Conservation (phyloP, 2,888 invertebrate genomes). For the Dascillus cervinus region DNA sequence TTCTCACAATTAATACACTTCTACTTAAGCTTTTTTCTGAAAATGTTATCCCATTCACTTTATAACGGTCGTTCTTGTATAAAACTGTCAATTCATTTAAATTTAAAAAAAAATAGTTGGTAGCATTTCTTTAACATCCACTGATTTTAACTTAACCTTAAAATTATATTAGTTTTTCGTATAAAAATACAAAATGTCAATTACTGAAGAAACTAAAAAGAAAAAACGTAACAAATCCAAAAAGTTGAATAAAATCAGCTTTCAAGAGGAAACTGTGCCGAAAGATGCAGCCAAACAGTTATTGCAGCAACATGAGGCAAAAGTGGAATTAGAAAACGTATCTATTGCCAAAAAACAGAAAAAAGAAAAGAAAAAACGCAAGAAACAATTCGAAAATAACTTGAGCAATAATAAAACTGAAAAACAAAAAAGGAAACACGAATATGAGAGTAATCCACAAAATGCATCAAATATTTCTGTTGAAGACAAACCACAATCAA, state of each 20-base stretch:
- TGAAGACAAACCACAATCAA: conserved; percentile 36
- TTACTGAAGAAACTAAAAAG: conserved; percentile 1
- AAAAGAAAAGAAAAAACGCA: not conserved
- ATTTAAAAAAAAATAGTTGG: too few species aligned
- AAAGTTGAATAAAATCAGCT: conserved; percentile 9
- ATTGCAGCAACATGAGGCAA: not conserved
- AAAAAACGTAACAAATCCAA: conserved; percentile 4
- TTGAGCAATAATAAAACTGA: not conserved
- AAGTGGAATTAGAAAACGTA: not conserved
- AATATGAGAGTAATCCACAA: conserved; percentile 20
- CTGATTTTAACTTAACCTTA: too few species aligned
- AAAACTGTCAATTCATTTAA: too few species aligned
- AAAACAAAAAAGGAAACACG: not conserved
- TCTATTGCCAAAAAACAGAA: conserved; percentile 1
- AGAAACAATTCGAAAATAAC: not conserved
- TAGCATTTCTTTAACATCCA: too few species aligned
- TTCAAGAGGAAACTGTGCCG: conserved; percentile 12
- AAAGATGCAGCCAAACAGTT: conserved; percentile 14
- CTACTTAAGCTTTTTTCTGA: too few species aligned
- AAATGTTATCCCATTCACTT: too few species aligned
- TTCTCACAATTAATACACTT: too few species aligned
- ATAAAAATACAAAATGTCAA: too few species aligned
- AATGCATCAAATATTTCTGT: not conserved
- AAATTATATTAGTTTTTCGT: too few species aligned
- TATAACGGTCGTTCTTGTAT: too few species aligned